These are phyloP conservation scores for Drosophila affinis DNA, from an alignment of 2,888 invertebrate species.

Conservation along the genomic window DNA sequence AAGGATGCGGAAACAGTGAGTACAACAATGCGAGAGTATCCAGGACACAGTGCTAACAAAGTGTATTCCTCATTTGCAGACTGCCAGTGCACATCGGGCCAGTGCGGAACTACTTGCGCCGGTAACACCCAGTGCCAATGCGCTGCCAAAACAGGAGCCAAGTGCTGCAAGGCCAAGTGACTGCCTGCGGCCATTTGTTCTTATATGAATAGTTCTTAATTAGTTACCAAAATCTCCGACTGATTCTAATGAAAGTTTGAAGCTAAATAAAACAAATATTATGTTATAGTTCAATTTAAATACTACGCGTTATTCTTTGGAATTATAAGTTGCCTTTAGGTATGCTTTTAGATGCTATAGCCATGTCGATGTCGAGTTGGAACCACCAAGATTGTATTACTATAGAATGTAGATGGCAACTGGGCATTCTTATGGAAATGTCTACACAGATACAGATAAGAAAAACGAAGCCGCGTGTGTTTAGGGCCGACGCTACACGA, in stretches of 20 bases:
- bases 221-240: slow-evolving; percentile 28
- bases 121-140: slow-evolving; percentile 77
- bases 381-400: no score
- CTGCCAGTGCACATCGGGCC: slow-evolving; percentile 74
- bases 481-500: no score
- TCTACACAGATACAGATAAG: no score
- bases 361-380: no score
- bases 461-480: no score
- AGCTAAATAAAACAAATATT: slow-evolving; percentile 6
- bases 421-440: no score
- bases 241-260: slow-evolving; percentile 23
- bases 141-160: slow-evolving; percentile 61
- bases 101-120: slow-evolving; percentile 73
- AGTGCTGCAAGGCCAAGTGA: slow-evolving; percentile 62
- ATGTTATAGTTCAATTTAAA: slow-evolving; percentile 1
- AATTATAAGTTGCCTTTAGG: neutral
- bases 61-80: slow-evolving; percentile 43
- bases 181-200: no score
- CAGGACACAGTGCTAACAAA: slow-evolving; percentile 7
- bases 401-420: no score
- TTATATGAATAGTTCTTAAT: neutral
- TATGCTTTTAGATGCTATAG: no score
- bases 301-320: neutral
- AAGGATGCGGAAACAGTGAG: slow-evolving; percentile 75
- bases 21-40: neutral